Base-by-base conservation (phyloP, 2,113 vertebrate species). In the Erythrolamprus reginae region DNA sequence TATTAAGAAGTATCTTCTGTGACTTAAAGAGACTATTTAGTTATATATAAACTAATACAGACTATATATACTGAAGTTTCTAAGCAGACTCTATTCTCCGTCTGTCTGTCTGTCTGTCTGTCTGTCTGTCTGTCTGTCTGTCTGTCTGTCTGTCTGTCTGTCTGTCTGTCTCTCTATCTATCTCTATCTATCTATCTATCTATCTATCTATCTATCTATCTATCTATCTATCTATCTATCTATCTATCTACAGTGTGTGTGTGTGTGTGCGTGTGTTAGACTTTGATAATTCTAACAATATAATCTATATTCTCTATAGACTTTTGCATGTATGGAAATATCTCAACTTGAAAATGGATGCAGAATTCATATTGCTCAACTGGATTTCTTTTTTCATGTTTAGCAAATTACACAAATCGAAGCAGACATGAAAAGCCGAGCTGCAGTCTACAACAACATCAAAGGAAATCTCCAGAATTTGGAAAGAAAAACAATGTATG, bases 351-450 rank as follows among this genome's bases (percentile, higher is more conserved):
- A 5, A 38, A 47, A 12, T 4, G 2, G 53, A n/a, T 33, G 1
- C 48, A 56, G 12, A 51, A 55, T 92, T 82, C 12, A 33, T 48
- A 26, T 21, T 42, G 1, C 2, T 93, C 23, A 85, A 47, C 91
- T 47, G 5, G 1, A 82, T 58, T 89, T 93, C 89, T 12, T 45
- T 86, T 95, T 88, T 56, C 45, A 33, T 53, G 58, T 94, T 84
- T 90, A 99, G 99, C 98, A 99, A 97, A 95, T 99, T 90, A 97
- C 96, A 28, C 98, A 98, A 92, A 98, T 98, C 82, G 98, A 99
- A 92, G 47, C 95, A 4, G 99, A 99, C 89, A 92, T 99, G 87
- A 99, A 98, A 96, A 96, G 96, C 21, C 95, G 98, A 45, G 96
- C 97, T 8, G 95, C 96, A 0, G 95, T 97, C 0, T 99, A 98